Evolutionary conservation across 2,113 vertebrate species (phyloP).

Genomic region (Gnathonemus longibarbis): DNA sequence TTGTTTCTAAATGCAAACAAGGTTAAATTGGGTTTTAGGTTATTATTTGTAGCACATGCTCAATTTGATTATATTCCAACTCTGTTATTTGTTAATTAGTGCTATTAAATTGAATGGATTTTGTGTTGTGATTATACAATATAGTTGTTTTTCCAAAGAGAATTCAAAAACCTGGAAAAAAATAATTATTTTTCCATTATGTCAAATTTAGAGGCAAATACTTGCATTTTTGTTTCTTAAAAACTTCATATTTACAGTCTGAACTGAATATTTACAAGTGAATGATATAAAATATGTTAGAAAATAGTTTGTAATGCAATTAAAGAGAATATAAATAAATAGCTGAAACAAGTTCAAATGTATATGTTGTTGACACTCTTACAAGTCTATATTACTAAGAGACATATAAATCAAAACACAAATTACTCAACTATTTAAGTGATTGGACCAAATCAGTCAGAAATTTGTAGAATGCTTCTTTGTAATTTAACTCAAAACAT

Average conservation of each 20-base stretch:
- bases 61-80: neutral
- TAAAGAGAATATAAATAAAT: neutral
- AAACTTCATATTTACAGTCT: neutral
- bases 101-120: neutral
- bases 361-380: neutral
- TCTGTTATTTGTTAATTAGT: neutral
- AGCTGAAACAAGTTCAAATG: neutral
- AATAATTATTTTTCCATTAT: neutral
- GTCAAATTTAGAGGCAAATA: neutral
- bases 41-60: neutral
- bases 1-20: neutral
- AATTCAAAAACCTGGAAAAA: neutral
- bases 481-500: neutral
- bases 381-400: neutral
- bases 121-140: neutral
- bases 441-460: neutral
- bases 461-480: neutral
- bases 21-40: neutral
- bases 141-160: neutral
- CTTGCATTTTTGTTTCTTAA: neutral
- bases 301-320: neutral
- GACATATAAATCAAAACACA: neutral
- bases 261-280: neutral
- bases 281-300: neutral
- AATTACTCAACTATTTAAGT: neutral